A percentile compares a stretch with the other conserved stretches of the same genome.
Evolutionary conservation across 2,797 vertebrate genomes (phyloP).

Genomic region (Arctocebus calabarensis): DNA sequence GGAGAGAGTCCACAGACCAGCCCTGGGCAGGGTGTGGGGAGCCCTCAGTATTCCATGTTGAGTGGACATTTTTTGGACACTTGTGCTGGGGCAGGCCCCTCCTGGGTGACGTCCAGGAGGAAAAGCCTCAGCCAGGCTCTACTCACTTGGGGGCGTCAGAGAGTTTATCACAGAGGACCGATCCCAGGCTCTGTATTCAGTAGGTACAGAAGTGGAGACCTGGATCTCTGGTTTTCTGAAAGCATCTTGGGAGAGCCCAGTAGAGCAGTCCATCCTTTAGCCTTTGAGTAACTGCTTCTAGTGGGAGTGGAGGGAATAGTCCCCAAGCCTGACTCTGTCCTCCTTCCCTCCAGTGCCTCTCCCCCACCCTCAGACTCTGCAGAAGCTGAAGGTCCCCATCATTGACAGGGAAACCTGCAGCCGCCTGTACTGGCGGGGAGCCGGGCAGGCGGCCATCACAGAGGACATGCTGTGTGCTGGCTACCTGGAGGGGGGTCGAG

Average conservation of each 20-base stretch:
- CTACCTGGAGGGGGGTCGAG: slow-evolving; percentile 79
- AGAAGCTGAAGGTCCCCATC: slow-evolving; percentile 82
- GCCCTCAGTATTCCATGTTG: not conserved
- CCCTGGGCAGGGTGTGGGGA: not conserved
- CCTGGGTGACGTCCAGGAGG: not conserved
- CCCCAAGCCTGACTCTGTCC: not conserved
- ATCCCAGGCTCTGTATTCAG: not conserved
- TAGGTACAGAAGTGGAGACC: not conserved
- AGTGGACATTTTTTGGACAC: not conserved
- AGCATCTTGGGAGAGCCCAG: not conserved
- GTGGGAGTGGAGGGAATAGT: not conserved
- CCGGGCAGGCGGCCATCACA: slow-evolving; percentile 36
- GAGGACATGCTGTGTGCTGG: slow-evolving; percentile 83
- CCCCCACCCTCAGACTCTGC: slow-evolving; percentile 70
- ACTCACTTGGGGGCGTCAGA: not conserved
- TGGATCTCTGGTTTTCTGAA: not conserved
- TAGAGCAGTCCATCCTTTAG: not conserved
- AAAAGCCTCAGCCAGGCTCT: not conserved
- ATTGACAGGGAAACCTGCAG: slow-evolving; percentile 66
- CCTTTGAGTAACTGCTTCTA: not conserved
- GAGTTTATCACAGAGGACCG: not conserved
- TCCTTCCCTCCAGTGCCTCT: slow-evolving; percentile 64
- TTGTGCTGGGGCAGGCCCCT: not conserved
- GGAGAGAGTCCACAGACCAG: not conserved
- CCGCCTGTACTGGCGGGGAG: slow-evolving; percentile 74